Base-by-base conservation (phyloP, 2,888 invertebrate species). In the Clostera curtula region DNA sequence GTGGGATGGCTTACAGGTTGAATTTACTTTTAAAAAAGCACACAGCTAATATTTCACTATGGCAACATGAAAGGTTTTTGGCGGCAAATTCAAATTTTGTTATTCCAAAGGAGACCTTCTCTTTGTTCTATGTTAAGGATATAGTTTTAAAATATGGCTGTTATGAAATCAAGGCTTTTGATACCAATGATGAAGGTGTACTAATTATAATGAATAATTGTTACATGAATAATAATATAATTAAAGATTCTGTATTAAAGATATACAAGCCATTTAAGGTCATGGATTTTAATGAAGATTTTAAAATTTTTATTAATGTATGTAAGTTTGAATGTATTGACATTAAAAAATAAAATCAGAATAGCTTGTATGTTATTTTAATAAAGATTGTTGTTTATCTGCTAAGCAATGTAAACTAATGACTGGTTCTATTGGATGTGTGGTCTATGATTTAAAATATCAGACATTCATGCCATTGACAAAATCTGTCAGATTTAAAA, bases 51-150 rank as follows among this genome's bases (percentile, higher is more conserved):
- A 35, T 77, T 27, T 74, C 75, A 14, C 61, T 87, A 27, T 87
- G 87, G 86, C 73, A 84, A 54, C 86, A 87, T 44, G 87, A 87
- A 51, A 57, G 66, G 31, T 86, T 66, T 57, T 56, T 84, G 36
- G 85, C 83, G 1, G 66, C 57, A 39, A 71, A 68, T 48, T 72
- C 82, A 5, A 73, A 66, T 40, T 76, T 82, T 43, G 40, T 73
- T 1, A 62, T 80, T 10, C 76, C 80, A 0, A 77, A 69, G 55
- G 61, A 49, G 27, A 63, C 69, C 25, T 49, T 56, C 40, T 12
- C 47, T 11, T 33, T 56, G 9, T 76, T 73, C 36, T 51, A 54
- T 29, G 65, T 82, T 37, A 38, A 54, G 50, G 71, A 60, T 33
- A 36, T 64, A 1, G 12, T 43, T 34, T 62, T 60, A 9, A 63